A percentile compares a stretch with the other conserved stretches of the same genome.
These are phyloP conservation scores for Thoracochromis brauschi DNA, from an alignment of 2,113 vertebrate genomes.

Conservation along the genomic window DNA sequence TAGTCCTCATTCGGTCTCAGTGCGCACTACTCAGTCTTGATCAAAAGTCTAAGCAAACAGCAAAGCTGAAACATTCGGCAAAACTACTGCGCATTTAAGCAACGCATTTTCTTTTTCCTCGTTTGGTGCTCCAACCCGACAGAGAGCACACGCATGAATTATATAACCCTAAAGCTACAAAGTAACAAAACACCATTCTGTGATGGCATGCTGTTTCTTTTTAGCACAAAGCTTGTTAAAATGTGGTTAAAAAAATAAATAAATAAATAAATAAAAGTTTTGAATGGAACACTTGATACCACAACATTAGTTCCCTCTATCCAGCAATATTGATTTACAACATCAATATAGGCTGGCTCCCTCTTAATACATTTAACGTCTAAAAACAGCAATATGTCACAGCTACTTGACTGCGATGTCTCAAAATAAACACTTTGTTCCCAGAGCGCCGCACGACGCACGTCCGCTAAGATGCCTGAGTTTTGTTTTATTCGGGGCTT, in stretches of 20 bases:
- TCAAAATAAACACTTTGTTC: conserved; percentile 38
- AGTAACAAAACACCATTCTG: not conserved
- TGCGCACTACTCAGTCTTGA: conserved; percentile 54
- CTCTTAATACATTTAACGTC: conserved; percentile 54
- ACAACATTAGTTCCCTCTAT: conserved; percentile 38
- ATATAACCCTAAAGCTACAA: not conserved
- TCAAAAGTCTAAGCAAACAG: conserved; percentile 55
- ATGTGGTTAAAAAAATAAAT: not conserved
- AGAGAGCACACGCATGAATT: not conserved
- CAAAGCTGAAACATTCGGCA: conserved; percentile 28
- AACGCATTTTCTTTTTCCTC: not conserved
- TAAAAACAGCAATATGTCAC: conserved; percentile 64
- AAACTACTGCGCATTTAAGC: not conserved
- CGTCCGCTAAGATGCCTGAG: not conserved
- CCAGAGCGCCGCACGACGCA: not conserved
- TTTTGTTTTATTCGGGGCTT: conserved; percentile 26
- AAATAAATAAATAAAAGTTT: not conserved
- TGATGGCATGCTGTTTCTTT: not conserved
- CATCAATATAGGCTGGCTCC: conserved; percentile 54
- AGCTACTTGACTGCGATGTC: conserved; percentile 42
- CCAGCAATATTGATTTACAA: conserved; percentile 56
- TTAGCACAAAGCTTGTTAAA: conserved; percentile 17
- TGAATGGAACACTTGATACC: conserved; percentile 48
- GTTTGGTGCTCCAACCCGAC: not conserved
- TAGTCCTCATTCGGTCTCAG: conserved; percentile 49